Conservation (phyloP, 1,140 invertebrate species). For the Meloidogyne floridensis region DNA sequence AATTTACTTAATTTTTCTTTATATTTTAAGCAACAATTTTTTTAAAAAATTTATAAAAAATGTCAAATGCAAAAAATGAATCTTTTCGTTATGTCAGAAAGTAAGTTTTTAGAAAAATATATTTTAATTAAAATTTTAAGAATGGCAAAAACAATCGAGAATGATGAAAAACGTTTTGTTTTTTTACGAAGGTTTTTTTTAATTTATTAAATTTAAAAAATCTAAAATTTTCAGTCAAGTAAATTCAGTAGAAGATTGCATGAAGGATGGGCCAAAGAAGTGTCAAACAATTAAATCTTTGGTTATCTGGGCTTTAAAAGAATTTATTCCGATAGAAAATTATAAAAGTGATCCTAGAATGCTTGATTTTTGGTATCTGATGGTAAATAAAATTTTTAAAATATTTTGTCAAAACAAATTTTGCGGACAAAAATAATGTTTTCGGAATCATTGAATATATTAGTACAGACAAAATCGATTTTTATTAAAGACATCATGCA, state of each 20-base stretch:
- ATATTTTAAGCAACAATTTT: no score
- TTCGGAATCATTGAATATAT: no score
- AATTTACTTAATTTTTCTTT: no score
- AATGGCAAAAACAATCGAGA: background rate
- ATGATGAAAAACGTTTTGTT: background rate
- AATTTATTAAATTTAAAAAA: background rate
- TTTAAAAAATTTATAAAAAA: background rate
- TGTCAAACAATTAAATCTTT: background rate
- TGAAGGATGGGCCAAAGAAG: background rate
- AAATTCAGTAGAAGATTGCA: background rate
- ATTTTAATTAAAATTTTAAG: background rate
- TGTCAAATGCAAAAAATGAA: background rate
- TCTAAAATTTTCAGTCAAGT: background rate
- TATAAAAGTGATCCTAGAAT: constrained; percentile 31
- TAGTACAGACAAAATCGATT: no score
- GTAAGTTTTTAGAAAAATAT: background rate
- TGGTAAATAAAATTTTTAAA: constrained; percentile 14
- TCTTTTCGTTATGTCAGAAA: background rate
- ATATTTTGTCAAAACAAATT: no score
- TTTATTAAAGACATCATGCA: no score
- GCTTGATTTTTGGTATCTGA: constrained; percentile 36
- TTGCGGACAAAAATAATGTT: no score
- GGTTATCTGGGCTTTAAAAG: constrained; percentile 23
- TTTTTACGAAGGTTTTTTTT: background rate
- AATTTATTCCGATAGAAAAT: constrained; percentile 23